Conservation (phyloP, 2,113 vertebrate species). For the Eonycteris spelaea region DNA sequence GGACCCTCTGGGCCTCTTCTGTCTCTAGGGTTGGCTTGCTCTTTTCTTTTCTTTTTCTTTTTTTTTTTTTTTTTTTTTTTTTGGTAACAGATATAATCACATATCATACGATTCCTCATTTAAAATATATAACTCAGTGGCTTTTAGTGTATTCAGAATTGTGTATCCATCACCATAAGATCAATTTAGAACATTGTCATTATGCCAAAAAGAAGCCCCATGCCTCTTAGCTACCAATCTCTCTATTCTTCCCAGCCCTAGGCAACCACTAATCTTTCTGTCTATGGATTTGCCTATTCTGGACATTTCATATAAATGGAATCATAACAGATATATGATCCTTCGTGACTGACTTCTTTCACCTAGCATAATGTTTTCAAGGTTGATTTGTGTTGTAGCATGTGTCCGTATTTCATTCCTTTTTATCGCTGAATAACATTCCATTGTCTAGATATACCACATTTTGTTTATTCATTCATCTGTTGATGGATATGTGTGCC, state of each 20-base stretch:
- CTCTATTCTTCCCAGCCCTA: background rate
- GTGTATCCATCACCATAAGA: background rate
- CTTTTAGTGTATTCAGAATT: background rate
- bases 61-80: background rate
- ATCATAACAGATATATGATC: background rate
- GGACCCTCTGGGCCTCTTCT: background rate
- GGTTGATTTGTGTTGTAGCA: background rate
- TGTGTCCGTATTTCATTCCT: background rate
- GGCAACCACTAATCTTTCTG: background rate
- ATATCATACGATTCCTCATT: background rate
- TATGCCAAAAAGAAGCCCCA: background rate
- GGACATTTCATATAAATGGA: background rate
- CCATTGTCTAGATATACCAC: background rate
- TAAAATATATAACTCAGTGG: background rate
- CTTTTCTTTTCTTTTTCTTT: background rate
- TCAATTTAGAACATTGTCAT: background rate
- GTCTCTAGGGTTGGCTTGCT: background rate
- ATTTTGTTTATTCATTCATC: background rate
- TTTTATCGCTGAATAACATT: background rate
- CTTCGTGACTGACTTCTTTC: background rate
- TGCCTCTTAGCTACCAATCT: background rate
- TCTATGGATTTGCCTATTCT: background rate
- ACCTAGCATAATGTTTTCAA: background rate
- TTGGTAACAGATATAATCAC: background rate
- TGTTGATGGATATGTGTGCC: background rate